Evolutionary conservation across 1,140 invertebrate species (phyloP).

Genomic region (Hydropsyche tenuis): DNA sequence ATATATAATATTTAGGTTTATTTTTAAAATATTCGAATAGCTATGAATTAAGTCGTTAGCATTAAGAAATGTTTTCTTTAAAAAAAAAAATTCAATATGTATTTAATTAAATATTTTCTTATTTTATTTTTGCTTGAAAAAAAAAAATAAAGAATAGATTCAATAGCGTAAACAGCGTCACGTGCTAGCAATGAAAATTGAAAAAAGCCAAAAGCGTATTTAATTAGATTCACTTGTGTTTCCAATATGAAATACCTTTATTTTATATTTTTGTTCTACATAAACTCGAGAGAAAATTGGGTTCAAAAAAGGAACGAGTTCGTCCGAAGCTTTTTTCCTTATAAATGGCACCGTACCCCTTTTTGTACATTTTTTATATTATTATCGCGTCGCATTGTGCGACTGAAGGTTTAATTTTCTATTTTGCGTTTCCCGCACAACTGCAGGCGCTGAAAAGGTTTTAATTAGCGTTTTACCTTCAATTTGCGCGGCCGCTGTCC

Average conservation of each 20-base stretch:
- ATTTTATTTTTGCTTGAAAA: no score
- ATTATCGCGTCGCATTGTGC: neutral
- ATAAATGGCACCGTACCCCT: neutral
- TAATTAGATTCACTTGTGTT: neutral
- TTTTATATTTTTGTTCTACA: neutral
- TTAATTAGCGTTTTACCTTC: conserved; percentile 23
- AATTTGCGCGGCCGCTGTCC: neutral
- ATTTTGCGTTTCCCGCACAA: neutral
- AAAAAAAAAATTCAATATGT: no score
- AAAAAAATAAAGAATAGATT: no score
- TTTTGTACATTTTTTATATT: neutral
- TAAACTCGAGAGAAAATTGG: conserved; percentile 2
- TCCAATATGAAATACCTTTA: neutral
- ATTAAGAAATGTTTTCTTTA: no score
- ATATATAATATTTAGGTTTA: no score
- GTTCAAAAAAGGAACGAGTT: neutral
- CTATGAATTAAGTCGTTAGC: no score
- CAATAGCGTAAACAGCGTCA: no score
- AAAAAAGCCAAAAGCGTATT: neutral
- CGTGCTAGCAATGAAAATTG: no score
- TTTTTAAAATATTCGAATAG: no score
- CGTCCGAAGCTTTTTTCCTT: neutral
- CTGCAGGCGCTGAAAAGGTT: neutral
- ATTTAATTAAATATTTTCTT: no score
- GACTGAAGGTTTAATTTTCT: neutral